phyloP scores from a whole-genome alignment of 2,113 vertebrate species.

The Amblyopsis rosae region DNA sequence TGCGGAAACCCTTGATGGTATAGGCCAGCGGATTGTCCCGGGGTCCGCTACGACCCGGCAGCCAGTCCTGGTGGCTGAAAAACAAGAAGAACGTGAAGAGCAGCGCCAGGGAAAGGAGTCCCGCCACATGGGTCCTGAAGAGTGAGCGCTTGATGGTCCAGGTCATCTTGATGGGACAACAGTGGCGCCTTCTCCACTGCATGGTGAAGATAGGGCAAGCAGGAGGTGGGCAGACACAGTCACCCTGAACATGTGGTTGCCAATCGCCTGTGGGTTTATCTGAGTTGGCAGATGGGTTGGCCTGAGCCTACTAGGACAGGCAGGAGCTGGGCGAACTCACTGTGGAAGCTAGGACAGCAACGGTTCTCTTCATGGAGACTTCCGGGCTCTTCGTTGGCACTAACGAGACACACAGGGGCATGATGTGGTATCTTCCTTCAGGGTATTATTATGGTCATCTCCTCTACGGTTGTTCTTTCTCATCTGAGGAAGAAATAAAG shows the following conservation, averaged over 20 bases:
- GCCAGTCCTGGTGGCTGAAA: constrained; percentile 92
- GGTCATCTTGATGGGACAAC: constrained; percentile 95
- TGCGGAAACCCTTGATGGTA: constrained; percentile 87
- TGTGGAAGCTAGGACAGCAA: constrained; percentile 75
- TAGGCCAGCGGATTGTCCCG: constrained; percentile 91
- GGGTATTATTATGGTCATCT: constrained; percentile 46
- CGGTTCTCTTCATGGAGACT: constrained; percentile 46
- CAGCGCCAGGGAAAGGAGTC: constrained; percentile 88
- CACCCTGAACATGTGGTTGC: constrained; percentile 74
- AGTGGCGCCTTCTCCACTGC: constrained; percentile 97
- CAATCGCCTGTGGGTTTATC: constrained; percentile 67
- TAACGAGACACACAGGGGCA: constrained; percentile 51
- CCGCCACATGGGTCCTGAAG: constrained; percentile 90
- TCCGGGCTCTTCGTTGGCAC: constrained; percentile 52
- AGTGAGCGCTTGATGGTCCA: constrained; percentile 93
- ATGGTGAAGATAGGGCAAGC: constrained; percentile 85
- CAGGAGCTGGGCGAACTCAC: constrained; percentile 62
- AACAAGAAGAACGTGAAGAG: constrained; percentile 91
- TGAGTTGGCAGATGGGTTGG: constrained; percentile 63
- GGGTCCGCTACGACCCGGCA: constrained; percentile 83
- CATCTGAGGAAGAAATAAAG: constrained; percentile 60
- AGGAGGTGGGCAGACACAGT: constrained; percentile 58
- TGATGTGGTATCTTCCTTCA: constrained; percentile 56
- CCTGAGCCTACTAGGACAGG: constrained; percentile 66
- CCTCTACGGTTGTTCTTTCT: constrained; percentile 41